phyloP scores from a whole-genome alignment of 2,888 invertebrate species.

The Diplazon laetatorius region DNA sequence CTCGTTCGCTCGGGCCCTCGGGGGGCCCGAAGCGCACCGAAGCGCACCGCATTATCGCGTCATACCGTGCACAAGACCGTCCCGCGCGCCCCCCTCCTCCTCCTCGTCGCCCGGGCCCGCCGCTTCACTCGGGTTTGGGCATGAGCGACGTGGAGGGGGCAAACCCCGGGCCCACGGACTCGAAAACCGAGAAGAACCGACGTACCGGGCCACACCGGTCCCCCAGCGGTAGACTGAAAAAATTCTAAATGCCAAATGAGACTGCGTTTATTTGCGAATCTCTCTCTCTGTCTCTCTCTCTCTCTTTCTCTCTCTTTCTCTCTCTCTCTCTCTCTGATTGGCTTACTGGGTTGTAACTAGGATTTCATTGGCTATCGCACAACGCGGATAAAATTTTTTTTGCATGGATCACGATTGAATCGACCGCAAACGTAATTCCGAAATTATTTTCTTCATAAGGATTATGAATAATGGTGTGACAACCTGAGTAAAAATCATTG shows the following conservation, averaged over 20 bases:
- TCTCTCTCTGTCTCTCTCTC: conserved; percentile 11
- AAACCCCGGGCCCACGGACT: conserved; percentile 48
- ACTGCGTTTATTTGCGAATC: not conserved
- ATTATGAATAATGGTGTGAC: too few species aligned
- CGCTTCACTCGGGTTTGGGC: conserved; percentile 57
- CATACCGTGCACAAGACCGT: conserved; percentile 73
- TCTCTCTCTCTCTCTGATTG: conserved; percentile 34
- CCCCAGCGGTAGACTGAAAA: too few species aligned
- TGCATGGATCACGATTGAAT: too few species aligned
- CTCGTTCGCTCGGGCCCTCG: conserved; percentile 48
- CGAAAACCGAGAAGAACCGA: conserved; percentile 39
- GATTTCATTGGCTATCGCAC: too few species aligned
- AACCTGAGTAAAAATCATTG: too few species aligned
- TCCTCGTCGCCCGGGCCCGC: too few species aligned
- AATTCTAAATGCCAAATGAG: too few species aligned
- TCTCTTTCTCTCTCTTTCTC: not conserved
- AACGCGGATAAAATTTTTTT: too few species aligned
- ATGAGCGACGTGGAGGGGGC: conserved; percentile 61
- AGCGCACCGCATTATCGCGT: conserved; percentile 76
- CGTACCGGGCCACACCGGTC: conserved; percentile 49
- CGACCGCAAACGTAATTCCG: too few species aligned
- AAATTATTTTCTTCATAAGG: too few species aligned
- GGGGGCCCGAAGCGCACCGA: conserved; percentile 47
- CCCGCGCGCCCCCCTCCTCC: conserved; percentile 29
- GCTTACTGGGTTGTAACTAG: too few species aligned